These are phyloP conservation scores for Pangasianodon gigas DNA, from an alignment of 2,113 vertebrate species.

Conservation along the genomic window DNA sequence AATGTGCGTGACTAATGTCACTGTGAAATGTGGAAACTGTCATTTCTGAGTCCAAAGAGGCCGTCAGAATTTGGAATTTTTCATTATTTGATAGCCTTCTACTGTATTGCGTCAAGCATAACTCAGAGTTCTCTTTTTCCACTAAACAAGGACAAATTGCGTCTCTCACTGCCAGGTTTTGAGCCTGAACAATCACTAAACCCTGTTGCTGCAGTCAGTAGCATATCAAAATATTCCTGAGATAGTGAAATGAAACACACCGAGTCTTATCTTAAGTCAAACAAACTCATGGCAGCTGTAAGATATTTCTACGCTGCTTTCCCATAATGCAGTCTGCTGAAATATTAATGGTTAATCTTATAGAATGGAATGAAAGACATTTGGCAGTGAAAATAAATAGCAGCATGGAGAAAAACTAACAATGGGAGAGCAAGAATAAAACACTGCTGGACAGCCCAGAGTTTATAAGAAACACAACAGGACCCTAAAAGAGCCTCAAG, in stretches of 20 bases:
- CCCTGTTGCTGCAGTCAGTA: not conserved
- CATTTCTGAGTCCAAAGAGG: not conserved
- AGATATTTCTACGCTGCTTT: slow-evolving; percentile 47
- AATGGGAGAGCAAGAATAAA: slow-evolving; percentile 37
- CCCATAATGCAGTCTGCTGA: slow-evolving; percentile 42
- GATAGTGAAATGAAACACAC: slow-evolving; percentile 1
- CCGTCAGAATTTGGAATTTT: not conserved
- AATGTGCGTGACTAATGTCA: not conserved
- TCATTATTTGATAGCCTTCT: not conserved
- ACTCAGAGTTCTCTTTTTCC: not conserved
- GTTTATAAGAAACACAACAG: slow-evolving; percentile 43
- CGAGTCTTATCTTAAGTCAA: slow-evolving; percentile 31
- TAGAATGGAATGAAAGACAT: slow-evolving; percentile 53
- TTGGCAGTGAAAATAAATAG: slow-evolving; percentile 45
- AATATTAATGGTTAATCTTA: slow-evolving; percentile 58
- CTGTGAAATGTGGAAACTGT: not conserved
- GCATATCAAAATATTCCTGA: slow-evolving; percentile 6
- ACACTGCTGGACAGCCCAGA: slow-evolving; percentile 24
- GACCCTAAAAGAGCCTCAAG: slow-evolving; percentile 33
- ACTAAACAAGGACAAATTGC: not conserved
- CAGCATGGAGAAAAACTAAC: slow-evolving; percentile 35
- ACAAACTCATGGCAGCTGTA: slow-evolving; percentile 51
- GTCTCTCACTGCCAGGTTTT: not conserved
- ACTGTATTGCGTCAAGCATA: not conserved
- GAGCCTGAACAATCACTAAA: not conserved